Evolutionary conservation across 2,113 vertebrate species (phyloP), one percentile per base, ranked within the genome.

Genomic region (Salvelinus alpinus): DNA sequence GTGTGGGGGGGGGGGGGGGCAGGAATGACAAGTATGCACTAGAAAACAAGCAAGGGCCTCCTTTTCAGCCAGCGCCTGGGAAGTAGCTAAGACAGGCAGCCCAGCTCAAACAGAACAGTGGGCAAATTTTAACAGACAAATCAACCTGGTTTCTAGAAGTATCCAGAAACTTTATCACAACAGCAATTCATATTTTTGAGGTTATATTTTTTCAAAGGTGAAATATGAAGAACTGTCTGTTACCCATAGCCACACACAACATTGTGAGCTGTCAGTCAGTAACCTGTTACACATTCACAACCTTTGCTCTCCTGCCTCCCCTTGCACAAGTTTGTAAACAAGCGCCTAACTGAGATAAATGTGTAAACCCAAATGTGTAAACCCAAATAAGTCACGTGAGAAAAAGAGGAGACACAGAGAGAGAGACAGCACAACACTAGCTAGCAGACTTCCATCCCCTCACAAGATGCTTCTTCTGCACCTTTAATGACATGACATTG

Each of bases 11-110:
- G 80, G 64, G 72, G 76, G 4, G 72, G 78, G 74, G 80, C 76
- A 88, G 85, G 90, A 93, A 93, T 92, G 89, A 84, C 69, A 91
- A 87, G 82, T 79, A 93, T 91, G 91, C 76, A 64, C 31, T 90
- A 85, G 86, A 91, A 88, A 88, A 90, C 85, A 90, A 86, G 90
- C 85, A 75, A 75, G 71, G 88, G 89, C 89, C 90, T 91, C 90
- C 80, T 89, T 87, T 87, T 85, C 81, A 84, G 82, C 76, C 38
- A 14, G 71, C 13, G 14, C 48, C 62, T 3, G 14, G 74, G 73
- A 77, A 85, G 74, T 44, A 62, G 48, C 48, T 16, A 18, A 16
- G 12, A 18, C 16, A 83, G 80, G 83, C 70, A 83, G 75, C 57
- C 64, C 73, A 22, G 84, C 62, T 29, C 51, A 60, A 82, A 44